phyloP scores from a whole-genome alignment of 2,888 invertebrate genomes.

The Sesia bembeciformis region DNA sequence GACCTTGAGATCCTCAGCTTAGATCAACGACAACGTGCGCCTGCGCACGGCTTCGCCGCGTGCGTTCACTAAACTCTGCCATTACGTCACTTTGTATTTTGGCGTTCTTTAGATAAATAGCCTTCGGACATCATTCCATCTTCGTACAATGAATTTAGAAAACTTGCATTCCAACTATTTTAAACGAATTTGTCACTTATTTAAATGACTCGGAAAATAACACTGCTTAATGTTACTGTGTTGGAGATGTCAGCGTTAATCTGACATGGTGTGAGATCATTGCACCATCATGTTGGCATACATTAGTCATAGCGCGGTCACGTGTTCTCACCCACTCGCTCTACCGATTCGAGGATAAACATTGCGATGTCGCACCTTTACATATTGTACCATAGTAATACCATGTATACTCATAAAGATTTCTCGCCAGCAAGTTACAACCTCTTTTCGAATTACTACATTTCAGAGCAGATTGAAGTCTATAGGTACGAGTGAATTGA shows the following conservation, averaged over 20 bases:
- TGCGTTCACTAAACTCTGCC: slow-evolving; percentile 68
- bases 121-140: slow-evolving; percentile 39
- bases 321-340: slow-evolving; percentile 31
- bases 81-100: slow-evolving; percentile 61
- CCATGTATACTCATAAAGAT: neutral
- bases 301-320: slow-evolving; percentile 37
- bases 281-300: slow-evolving; percentile 36
- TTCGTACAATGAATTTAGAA: slow-evolving; percentile 25
- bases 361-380: slow-evolving; percentile 26
- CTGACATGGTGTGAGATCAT: slow-evolving; percentile 27
- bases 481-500: no score
- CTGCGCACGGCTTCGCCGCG: neutral
- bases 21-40: neutral
- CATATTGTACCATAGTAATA: neutral
- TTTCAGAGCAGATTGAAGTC: no score
- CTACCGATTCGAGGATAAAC: slow-evolving; percentile 23
- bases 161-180: slow-evolving; percentile 6
- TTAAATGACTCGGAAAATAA: neutral
- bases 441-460: no score
- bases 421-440: neutral
- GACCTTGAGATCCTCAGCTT: slow-evolving; percentile 50
- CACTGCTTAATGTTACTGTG: slow-evolving; percentile 1
- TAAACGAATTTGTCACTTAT: neutral
- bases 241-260: slow-evolving; percentile 10
- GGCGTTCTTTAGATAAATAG: slow-evolving; percentile 45